Conservation (phyloP, 2,888 invertebrate genomes). For the Phyto melanocephala region DNA sequence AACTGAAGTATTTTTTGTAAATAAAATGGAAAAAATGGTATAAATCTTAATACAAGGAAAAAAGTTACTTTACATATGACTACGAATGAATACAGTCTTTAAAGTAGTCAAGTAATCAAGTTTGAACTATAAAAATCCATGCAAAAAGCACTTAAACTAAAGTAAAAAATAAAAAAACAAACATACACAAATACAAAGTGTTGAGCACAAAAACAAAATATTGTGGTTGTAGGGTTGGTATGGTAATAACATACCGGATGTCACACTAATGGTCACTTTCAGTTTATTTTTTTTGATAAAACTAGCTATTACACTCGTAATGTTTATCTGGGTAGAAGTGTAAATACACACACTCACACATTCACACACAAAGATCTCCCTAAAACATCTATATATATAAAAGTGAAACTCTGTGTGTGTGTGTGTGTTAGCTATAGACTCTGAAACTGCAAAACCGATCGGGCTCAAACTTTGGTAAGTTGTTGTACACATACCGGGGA, state of each 20-base stretch:
- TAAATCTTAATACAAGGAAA: neutral
- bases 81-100: constrained; percentile 8
- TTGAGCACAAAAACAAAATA: neutral
- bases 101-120: constrained; percentile 34
- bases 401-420: too few relatives aligned
- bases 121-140: constrained; percentile 19
- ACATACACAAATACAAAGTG: neutral
- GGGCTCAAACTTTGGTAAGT: too few relatives aligned
- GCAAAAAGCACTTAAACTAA: constrained; percentile 15
- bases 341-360: constrained; percentile 10
- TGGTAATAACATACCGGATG: constrained; percentile 72
- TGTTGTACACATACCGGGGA: too few relatives aligned
- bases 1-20: constrained; percentile 15
- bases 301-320: constrained; percentile 14
- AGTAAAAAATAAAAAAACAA: neutral
- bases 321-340: constrained; percentile 1
- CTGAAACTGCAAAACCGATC: too few relatives aligned
- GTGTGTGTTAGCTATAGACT: too few relatives aligned
- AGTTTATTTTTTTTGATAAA: constrained; percentile 51
- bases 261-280: constrained; percentile 76
- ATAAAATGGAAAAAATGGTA: neutral
- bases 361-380: neutral
- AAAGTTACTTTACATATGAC: constrained; percentile 20
- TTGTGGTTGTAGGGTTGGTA: constrained; percentile 46
- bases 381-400: too few relatives aligned